phyloP scores from a whole-genome alignment of 2,113 vertebrate species.

The Nycticebus coucang region DNA sequence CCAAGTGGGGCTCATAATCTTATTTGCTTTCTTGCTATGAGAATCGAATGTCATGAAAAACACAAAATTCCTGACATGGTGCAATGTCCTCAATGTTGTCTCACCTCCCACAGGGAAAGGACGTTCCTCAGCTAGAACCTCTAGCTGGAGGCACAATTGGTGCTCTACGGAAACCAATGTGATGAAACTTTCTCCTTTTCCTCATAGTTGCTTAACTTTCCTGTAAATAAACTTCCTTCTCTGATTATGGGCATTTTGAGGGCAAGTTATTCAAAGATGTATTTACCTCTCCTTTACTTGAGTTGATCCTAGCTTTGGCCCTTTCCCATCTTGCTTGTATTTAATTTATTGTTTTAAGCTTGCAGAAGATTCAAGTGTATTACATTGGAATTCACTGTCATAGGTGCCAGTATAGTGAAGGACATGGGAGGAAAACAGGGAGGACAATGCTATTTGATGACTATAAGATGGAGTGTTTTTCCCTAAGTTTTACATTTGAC shows the following conservation, averaged over 20 bases:
- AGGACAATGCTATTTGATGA: neutral
- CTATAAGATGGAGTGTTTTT: neutral
- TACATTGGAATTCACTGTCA: neutral
- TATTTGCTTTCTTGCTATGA: neutral
- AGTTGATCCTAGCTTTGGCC: neutral
- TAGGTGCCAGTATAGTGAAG: neutral
- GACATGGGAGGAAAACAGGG: neutral
- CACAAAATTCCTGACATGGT: neutral
- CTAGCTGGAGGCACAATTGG: too few species aligned
- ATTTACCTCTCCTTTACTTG: neutral
- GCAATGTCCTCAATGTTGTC: neutral
- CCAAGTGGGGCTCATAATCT: neutral
- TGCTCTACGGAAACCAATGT: rapidly evolving
- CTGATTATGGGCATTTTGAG: neutral
- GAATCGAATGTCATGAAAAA: neutral
- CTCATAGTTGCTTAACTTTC: neutral
- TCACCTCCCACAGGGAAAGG: neutral
- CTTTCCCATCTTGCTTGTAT: neutral
- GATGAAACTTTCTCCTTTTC: neutral
- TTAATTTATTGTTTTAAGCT: neutral
- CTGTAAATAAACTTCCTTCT: neutral
- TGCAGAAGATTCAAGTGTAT: neutral
- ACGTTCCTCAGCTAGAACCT: rapidly evolving
- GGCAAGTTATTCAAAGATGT: neutral
- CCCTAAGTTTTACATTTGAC: neutral